Conservation (phyloP, 2,888 invertebrate genomes). For the Cheilosia urbana region DNA sequence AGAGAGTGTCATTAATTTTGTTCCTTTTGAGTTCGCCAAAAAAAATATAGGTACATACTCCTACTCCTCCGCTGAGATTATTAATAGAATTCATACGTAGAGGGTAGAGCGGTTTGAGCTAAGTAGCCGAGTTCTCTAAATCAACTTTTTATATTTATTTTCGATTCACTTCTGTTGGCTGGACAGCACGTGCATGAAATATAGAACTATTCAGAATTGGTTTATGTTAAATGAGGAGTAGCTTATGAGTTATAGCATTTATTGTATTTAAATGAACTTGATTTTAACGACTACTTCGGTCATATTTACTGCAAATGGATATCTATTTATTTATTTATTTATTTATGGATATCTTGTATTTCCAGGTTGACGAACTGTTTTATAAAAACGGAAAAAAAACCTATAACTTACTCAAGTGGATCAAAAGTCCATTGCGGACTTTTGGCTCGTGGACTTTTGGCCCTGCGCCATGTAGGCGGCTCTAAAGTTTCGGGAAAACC, state of each 20-base stretch:
- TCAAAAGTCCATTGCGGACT: too few relatives aligned
- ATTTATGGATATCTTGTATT: too few relatives aligned
- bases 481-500: too few relatives aligned
- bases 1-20: slow-evolving; percentile 47
- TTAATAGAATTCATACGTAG: slow-evolving; percentile 10
- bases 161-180: background rate
- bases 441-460: too few relatives aligned
- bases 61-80: background rate
- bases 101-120: slow-evolving; percentile 9
- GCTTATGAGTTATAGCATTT: background rate
- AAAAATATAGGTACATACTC: slow-evolving; percentile 14
- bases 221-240: background rate
- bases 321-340: too few relatives aligned
- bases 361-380: too few relatives aligned
- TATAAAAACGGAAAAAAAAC: too few relatives aligned
- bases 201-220: background rate
- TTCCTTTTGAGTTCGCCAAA: slow-evolving; percentile 11
- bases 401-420: too few relatives aligned
- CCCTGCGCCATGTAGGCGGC: too few relatives aligned
- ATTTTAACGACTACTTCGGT: too few relatives aligned
- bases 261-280: background rate
- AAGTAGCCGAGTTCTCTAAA: slow-evolving; percentile 8
- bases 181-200: background rate
- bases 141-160: slow-evolving; percentile 16
- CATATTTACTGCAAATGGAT: too few relatives aligned